Conservation (phyloP, 2,888 invertebrate genomes). For the Argyresthia albistria region DNA sequence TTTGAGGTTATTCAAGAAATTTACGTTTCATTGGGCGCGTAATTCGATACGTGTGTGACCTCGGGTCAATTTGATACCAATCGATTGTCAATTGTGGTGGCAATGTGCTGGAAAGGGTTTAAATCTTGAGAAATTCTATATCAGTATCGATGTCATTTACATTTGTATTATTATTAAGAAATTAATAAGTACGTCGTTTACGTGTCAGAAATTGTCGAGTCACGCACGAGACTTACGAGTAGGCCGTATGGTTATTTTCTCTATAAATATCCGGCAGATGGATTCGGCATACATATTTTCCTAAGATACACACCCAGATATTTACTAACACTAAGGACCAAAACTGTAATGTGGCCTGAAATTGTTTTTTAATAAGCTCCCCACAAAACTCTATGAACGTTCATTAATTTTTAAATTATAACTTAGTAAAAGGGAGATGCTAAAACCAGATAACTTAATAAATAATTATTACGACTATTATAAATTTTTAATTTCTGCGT, state of each 20-base stretch:
- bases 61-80: constrained; percentile 33
- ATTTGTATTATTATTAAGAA: background rate
- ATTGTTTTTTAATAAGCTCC: too few species aligned
- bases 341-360: too few species aligned
- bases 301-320: too few species aligned
- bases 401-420: background rate
- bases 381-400: too few species aligned
- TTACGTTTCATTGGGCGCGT: constrained; percentile 32
- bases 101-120: constrained; percentile 14
- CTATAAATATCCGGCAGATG: too few species aligned
- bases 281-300: too few species aligned
- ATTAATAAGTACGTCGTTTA: too few species aligned
- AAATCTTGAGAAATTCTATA: background rate
- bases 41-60: constrained; percentile 58
- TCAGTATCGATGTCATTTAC: background rate
- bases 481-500: background rate
- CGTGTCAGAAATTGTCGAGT: too few species aligned
- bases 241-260: too few species aligned
- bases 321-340: too few species aligned
- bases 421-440: background rate
- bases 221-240: too few species aligned
- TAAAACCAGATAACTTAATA: background rate
- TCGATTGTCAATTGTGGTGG: background rate
- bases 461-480: background rate
- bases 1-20: constrained; percentile 36